Percentiles rank a stretch among this genome's conserved stretches.
These are phyloP conservation scores for Linepithema humile DNA, from an alignment of 1,140 invertebrate species.

Conservation along the genomic window DNA sequence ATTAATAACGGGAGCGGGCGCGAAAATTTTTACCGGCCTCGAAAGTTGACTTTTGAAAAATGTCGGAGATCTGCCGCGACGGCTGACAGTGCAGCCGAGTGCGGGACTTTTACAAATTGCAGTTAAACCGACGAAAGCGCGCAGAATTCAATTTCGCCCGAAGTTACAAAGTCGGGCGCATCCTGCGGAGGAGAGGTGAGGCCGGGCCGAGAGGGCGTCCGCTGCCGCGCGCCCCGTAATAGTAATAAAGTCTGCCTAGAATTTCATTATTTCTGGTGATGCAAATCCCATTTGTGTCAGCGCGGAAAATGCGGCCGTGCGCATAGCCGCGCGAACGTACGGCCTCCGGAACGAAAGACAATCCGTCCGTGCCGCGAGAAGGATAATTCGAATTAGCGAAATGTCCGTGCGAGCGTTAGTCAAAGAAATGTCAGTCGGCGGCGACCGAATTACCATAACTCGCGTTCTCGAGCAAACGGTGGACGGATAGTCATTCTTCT, in stretches of 20 bases:
- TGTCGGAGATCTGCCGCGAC: conserved; percentile 16
- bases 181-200: conserved; percentile 2
- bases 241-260: conserved; percentile 56
- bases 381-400: conserved; percentile 45
- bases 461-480: background rate
- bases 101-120: conserved; percentile 55
- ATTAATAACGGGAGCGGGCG: conserved; percentile 18
- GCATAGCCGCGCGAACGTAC: background rate
- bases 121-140: conserved; percentile 59
- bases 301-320: conserved; percentile 30
- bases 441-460: conserved; percentile 31
- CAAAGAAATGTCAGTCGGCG: conserved; percentile 26
- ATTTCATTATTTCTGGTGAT: conserved; percentile 57
- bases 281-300: conserved; percentile 57
- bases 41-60: conserved; percentile 56
- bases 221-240: conserved; percentile 12
- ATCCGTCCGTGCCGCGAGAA: conserved; percentile 2
- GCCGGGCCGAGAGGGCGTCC: background rate
- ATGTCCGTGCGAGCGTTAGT: conserved; percentile 36
- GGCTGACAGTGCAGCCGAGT: conserved; percentile 41
- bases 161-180: conserved; percentile 51
- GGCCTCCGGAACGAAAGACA: conserved; percentile 7
- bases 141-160: conserved; percentile 52
- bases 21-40: conserved; percentile 29
- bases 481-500: background rate